Percentiles rank a stretch among this genome's conserved stretches.
Conservation (phyloP, 2,113 vertebrate genomes). For the Labeo rohita region DNA sequence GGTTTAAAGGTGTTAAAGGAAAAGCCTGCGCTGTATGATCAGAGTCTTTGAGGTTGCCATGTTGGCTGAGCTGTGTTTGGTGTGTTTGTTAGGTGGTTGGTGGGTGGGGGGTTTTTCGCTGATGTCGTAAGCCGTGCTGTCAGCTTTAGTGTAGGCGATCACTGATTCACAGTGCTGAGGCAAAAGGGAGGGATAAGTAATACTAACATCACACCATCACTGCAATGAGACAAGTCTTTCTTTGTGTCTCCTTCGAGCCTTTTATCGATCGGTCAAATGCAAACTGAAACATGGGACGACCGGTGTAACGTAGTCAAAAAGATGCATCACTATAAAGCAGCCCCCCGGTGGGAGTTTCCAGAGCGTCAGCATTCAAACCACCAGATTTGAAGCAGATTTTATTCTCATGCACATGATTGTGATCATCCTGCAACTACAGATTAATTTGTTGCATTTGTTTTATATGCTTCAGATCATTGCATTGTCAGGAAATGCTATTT, state of each 20-base stretch:
- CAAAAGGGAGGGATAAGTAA: constrained; percentile 45
- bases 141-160: constrained; percentile 24
- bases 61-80: not conserved
- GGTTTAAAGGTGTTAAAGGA: constrained; percentile 56
- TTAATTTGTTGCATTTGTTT: not conserved
- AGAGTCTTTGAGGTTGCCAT: constrained; percentile 40
- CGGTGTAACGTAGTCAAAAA: not conserved
- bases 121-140: not conserved
- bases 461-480: not conserved
- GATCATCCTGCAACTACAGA: not conserved
- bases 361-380: not conserved
- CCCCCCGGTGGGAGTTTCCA: constrained; percentile 13
- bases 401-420: not conserved
- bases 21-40: constrained; percentile 40
- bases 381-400: constrained; percentile 3
- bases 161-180: constrained; percentile 55
- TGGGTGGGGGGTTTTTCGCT: constrained; percentile 45
- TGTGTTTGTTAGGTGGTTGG: constrained; percentile 30
- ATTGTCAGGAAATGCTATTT: not conserved
- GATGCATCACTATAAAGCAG: not conserved
- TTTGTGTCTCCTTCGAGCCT: not conserved
- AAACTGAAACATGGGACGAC: not conserved
- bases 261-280: not conserved
- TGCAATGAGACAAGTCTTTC: constrained; percentile 25
- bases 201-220: not conserved